Evolutionary conservation across 2,797 vertebrate species (phyloP).

Genomic region (Rhinoraja longicauda): DNA sequence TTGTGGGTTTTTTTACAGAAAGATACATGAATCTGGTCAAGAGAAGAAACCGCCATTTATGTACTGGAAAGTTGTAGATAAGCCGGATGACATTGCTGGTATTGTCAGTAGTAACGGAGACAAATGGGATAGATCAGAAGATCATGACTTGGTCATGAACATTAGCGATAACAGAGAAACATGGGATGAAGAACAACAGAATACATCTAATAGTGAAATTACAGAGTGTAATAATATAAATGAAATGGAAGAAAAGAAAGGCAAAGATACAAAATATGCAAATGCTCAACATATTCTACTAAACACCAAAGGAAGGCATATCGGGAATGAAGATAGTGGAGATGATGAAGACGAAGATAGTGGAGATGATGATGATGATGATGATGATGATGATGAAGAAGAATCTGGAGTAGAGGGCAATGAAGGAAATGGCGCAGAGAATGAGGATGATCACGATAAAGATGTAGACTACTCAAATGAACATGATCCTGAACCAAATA

Average conservation of each 20-base stretch:
- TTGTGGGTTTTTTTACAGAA: constrained; percentile 46
- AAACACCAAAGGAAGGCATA: constrained; percentile 24
- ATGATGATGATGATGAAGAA: rapidly evolving
- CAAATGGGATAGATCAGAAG: neutral
- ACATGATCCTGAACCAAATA: neutral
- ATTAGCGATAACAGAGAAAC: neutral
- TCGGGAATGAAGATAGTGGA: constrained; percentile 20
- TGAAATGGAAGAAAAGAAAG: neutral
- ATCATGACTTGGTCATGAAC: neutral
- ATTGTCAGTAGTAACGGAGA: rapidly evolving
- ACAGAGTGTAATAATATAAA: neutral
- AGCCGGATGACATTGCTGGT: neutral
- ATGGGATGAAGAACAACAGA: neutral
- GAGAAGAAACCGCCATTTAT: constrained; percentile 46
- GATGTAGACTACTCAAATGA: neutral
- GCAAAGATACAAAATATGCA: neutral
- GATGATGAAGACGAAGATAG: constrained; percentile 38
- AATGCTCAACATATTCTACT: constrained; percentile 22
- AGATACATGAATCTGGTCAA: constrained; percentile 49
- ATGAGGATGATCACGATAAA: constrained; percentile 38
- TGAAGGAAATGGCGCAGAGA: neutral
- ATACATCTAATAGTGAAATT: neutral
- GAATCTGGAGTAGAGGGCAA: neutral
- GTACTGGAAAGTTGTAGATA: constrained; percentile 44
- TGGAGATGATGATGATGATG: constrained; percentile 40